phyloP scores from a whole-genome alignment of 2,888 invertebrate genomes.

The Drosophila demipolita region DNA sequence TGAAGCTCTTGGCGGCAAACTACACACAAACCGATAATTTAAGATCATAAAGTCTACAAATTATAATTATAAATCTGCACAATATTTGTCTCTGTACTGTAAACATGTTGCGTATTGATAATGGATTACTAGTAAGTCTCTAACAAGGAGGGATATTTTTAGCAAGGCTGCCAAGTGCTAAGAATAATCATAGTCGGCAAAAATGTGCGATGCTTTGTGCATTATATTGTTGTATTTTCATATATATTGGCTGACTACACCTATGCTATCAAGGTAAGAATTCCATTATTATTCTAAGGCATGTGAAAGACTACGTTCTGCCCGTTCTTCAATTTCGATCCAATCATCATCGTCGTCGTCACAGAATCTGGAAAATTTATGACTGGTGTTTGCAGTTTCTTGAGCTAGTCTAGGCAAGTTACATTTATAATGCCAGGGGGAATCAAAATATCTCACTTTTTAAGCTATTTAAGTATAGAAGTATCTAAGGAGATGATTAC shows the following conservation, averaged over 20 bases:
- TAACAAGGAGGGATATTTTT: not conserved
- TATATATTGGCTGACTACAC: not conserved
- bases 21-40: constrained; percentile 44
- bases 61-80: constrained; percentile 36
- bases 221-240: not conserved
- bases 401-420: not conserved
- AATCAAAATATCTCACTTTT: not conserved
- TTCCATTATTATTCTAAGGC: not conserved
- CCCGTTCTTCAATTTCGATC: not conserved
- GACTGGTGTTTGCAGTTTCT: not conserved
- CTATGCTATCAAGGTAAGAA: not conserved
- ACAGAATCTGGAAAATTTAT: not conserved
- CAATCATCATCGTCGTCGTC: not conserved
- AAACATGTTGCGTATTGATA: not conserved
- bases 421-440: not conserved
- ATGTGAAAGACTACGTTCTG: not conserved
- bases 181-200: not conserved
- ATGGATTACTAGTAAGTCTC: not conserved
- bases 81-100: not conserved
- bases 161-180: not conserved
- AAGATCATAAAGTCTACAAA: constrained; percentile 65
- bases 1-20: constrained; percentile 32
- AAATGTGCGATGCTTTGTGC: not conserved
- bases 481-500: not conserved
- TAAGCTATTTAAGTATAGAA: not conserved